Evolutionary conservation across 2,797 vertebrate species (phyloP), one percentile per base, ranked within the genome.

Genomic region (Champsocephalus esox): DNA sequence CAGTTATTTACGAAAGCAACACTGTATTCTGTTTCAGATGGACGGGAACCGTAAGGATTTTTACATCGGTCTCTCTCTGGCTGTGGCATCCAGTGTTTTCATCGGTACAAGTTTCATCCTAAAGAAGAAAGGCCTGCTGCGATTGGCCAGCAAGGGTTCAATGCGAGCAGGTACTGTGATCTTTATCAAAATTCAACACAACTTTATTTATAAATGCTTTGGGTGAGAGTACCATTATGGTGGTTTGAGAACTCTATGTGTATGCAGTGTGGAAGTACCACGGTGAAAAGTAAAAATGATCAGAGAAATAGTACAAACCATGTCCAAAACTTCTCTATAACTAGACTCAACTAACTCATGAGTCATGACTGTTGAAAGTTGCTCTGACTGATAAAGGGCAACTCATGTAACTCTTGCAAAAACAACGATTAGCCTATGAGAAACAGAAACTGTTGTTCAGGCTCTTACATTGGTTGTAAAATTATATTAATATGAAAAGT

Each of bases 51-150:
- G 86, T 1, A 0, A 64, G 12, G 92, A 94, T 16, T 96, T 97
- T 65, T 96, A 94, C 78, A 89, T 94, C 55, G 96, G 96, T 21
- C 90, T 97, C 28, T 92, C 84, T 0, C 89, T 97, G 72, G 95
- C 95, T 6, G 66, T 96, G 65, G 91, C 92, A 75, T 97, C 96
- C 68, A 96, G 96, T 67, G 58, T 92, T 45, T 97, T 97, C 62
- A 96, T 96, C 79, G 96, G 96, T 0, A 43, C 83, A 3, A 97
- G 96, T 77, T 97, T 96, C 86, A 95, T 97, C 55, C 90, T 97
- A 72, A 96, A 97, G 88, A 97, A 97, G 91, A 96, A 96, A 84
- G 96, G 95, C 48, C 92, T 97, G 54, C 90, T 97, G 60, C 93
- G 94, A 82, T 76, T 97, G 82, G 92, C 92, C 70, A 81, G 92